These are phyloP conservation scores for Arenicola marina DNA, from an alignment of 2,888 invertebrate species.

Conservation along the genomic window DNA sequence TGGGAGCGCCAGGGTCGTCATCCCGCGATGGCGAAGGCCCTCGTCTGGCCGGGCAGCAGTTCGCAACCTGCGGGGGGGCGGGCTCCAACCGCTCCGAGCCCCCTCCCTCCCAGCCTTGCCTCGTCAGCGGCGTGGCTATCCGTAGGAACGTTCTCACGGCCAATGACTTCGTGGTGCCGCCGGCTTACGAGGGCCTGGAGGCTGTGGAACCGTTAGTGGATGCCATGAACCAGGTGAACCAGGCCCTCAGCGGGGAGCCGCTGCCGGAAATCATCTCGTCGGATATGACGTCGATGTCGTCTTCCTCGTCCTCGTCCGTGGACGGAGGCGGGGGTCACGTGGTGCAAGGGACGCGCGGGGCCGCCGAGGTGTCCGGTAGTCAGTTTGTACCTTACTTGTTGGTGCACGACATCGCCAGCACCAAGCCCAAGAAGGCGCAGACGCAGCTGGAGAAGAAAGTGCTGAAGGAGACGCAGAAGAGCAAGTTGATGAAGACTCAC, in stretches of 20 bases:
- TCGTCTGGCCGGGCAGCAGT: too few species aligned
- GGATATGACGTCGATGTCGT: too few species aligned
- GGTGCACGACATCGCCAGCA: constrained; percentile 29
- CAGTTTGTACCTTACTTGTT: constrained; percentile 45
- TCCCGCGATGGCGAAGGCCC: too few species aligned
- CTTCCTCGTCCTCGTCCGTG: too few species aligned
- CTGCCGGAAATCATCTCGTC: constrained; percentile 8
- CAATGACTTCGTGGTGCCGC: neutral
- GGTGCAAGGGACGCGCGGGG: too few species aligned
- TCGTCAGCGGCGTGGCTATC: constrained; percentile 60
- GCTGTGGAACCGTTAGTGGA: constrained; percentile 65
- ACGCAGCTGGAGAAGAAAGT: constrained; percentile 1
- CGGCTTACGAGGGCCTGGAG: neutral
- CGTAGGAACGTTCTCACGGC: constrained; percentile 37
- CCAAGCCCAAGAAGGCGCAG: neutral
- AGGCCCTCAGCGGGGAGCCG: constrained; percentile 65
- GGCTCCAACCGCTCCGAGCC: constrained; percentile 7
- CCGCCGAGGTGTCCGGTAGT: too few species aligned
- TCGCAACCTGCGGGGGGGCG: too few species aligned
- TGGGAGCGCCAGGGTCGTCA: constrained; percentile 7
- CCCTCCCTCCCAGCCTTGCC: constrained; percentile 47
- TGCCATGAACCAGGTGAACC: constrained; percentile 78
- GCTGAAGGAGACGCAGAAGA: neutral
- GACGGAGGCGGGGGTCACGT: too few species aligned
- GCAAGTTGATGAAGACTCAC: neutral